A percentile compares a stretch with the other conserved stretches of the same genome.
These are phyloP conservation scores for Thyatira batis DNA, from an alignment of 2,888 invertebrate species.

Conservation along the genomic window DNA sequence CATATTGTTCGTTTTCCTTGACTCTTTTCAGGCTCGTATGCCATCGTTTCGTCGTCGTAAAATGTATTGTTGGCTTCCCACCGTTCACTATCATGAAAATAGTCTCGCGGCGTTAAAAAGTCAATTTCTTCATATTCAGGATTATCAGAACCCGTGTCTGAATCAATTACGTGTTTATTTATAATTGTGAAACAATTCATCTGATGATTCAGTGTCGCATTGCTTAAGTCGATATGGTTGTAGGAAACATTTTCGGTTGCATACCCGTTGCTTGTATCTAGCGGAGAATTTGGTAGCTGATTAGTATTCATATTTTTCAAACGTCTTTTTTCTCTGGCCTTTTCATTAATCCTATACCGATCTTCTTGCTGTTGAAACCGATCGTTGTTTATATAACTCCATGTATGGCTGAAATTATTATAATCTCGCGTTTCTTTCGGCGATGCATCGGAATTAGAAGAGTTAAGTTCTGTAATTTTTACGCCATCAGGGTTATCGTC, in stretches of 20 bases:
- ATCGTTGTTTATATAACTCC: constrained; percentile 38
- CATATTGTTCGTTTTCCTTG: constrained; percentile 54
- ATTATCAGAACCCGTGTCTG: constrained; percentile 51
- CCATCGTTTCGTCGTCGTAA: constrained; percentile 34
- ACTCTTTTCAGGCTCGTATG: constrained; percentile 35
- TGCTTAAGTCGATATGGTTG: constrained; percentile 15
- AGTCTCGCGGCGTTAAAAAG: constrained; percentile 22
- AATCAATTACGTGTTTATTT: constrained; percentile 41
- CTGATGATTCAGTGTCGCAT: constrained; percentile 31
- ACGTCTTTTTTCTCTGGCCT: constrained; percentile 45
- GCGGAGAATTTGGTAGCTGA: constrained; percentile 12
- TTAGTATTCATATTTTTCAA: constrained; percentile 20
- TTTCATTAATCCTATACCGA: constrained; percentile 37
- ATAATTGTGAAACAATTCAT: constrained; percentile 53
- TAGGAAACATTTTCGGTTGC: constrained; percentile 12
- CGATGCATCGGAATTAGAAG: constrained; percentile 38
- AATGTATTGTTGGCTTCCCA: constrained; percentile 27
- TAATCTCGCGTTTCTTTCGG: constrained; percentile 21
- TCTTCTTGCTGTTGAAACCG: constrained; percentile 27
- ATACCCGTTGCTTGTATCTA: constrained; percentile 15
- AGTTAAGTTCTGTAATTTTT: constrained; percentile 61
- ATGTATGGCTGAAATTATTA: constrained; percentile 31
- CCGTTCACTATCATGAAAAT: constrained; percentile 14
- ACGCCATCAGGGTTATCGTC: constrained; percentile 38
- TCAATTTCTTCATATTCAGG: constrained; percentile 31